A percentile compares a stretch with the other conserved stretches of the same genome.
Conservation (phyloP, 2,113 vertebrate genomes). For the Elachura formosa region DNA sequence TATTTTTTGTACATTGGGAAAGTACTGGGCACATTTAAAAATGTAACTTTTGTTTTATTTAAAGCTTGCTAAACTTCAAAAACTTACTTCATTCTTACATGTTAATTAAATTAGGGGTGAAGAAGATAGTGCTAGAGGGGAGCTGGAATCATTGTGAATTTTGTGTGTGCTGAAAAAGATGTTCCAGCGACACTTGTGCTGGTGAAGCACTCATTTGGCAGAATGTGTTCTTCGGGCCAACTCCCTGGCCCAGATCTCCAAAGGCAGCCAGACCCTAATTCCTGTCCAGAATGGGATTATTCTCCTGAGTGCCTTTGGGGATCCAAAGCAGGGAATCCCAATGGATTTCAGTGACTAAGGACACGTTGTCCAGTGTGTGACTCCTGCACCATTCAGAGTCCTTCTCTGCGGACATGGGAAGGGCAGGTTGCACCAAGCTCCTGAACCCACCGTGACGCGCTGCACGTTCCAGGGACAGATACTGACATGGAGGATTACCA, state of each 20-base stretch:
- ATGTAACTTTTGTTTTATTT: not conserved
- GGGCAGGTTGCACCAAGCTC: not conserved
- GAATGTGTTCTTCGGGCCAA: not conserved
- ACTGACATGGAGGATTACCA: not conserved
- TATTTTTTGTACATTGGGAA: not conserved
- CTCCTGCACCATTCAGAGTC: not conserved
- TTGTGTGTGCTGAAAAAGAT: not conserved
- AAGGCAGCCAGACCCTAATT: not conserved
- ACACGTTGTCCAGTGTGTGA: not conserved
- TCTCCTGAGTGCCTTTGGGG: not conserved
- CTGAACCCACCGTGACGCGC: not conserved
- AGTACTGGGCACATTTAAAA: not conserved
- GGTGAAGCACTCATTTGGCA: not conserved
- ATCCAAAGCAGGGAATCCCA: not conserved
- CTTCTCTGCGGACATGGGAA: no score
- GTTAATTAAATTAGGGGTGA: not conserved
- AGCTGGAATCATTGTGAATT: not conserved
- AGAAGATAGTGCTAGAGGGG: rapidly evolving
- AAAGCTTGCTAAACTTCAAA: not conserved
- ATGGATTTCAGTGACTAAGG: not conserved
- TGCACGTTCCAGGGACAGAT: not conserved
- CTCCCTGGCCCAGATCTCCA: conserved; percentile 10
- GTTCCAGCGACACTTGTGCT: not conserved
- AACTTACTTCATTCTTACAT: not conserved
- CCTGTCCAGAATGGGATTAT: conserved; percentile 19